Conservation (phyloP, 1,140 invertebrate species). For the Papilio glaucus region DNA sequence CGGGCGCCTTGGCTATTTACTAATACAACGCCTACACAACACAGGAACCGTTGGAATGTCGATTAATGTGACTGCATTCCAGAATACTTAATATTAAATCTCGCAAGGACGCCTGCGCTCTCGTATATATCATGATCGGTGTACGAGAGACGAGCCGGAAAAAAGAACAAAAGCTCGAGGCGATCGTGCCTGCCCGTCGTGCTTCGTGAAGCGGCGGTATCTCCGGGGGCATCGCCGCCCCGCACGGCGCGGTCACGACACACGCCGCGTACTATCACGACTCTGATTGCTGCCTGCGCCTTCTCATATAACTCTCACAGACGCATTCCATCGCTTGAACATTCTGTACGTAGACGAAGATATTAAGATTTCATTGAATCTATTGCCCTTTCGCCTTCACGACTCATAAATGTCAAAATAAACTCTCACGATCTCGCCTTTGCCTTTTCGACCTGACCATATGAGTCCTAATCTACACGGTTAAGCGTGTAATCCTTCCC, state of each 20-base stretch:
- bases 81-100: slow-evolving; percentile 71
- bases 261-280: slow-evolving; percentile 65
- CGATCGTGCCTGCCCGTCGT: slow-evolving; percentile 66
- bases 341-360: not conserved
- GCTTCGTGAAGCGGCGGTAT: slow-evolving; percentile 77
- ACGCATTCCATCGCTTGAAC: slow-evolving; percentile 37
- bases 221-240: slow-evolving; percentile 69
- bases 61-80: slow-evolving; percentile 77
- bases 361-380: slow-evolving; percentile 21
- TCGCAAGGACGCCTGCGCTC: slow-evolving; percentile 65
- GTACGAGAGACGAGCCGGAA: slow-evolving; percentile 28
- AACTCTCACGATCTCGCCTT: slow-evolving; percentile 49
- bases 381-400: slow-evolving; percentile 54
- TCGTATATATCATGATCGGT: slow-evolving; percentile 24
- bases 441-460: slow-evolving; percentile 62
- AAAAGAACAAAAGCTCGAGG: slow-evolving; percentile 53
- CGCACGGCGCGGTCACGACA: slow-evolving; percentile 77
- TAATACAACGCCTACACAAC: slow-evolving; percentile 68
- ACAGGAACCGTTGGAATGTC: slow-evolving; percentile 70
- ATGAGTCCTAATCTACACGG: slow-evolving; percentile 64
- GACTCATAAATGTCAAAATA: slow-evolving; percentile 54
- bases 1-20: slow-evolving; percentile 70
- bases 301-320: slow-evolving; percentile 54
- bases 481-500: slow-evolving; percentile 66
- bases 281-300: slow-evolving; percentile 75